A percentile compares a stretch with the other conserved stretches of the same genome.
Evolutionary conservation across 2,888 invertebrate genomes (phyloP).

Genomic region (Acanthococcus lagerstroemiae): DNA sequence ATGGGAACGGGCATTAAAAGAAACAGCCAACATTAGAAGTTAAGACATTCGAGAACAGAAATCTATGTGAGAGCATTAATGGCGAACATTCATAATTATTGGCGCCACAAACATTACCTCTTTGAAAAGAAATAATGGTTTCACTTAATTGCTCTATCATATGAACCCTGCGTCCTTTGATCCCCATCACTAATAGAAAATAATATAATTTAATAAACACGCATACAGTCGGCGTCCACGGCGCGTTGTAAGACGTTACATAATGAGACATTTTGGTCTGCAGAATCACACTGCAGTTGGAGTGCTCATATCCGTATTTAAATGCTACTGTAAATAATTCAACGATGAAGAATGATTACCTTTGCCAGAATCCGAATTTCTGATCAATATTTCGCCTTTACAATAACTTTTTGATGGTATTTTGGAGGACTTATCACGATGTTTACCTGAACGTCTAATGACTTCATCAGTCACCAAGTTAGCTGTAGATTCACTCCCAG

Average conservation of each 20-base stretch:
- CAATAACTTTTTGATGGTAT: slow-evolving; percentile 87
- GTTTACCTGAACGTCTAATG: slow-evolving; percentile 78
- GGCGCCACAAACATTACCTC: slow-evolving; percentile 86
- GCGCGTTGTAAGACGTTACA: no score
- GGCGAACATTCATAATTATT: no score
- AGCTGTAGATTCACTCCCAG: slow-evolving; percentile 41
- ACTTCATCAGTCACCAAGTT: slow-evolving; percentile 72
- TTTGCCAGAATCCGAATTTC: slow-evolving; percentile 93
- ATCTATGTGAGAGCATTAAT: no score
- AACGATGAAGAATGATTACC: no score
- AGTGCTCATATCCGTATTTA: no score
- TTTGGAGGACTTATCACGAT: slow-evolving; percentile 67
- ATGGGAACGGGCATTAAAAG: no score
- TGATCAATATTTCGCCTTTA: slow-evolving; percentile 88
- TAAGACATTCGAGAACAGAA: neutral
- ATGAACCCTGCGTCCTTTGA: slow-evolving; percentile 95
- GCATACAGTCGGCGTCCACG: neutral
- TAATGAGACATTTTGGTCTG: no score
- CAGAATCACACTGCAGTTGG: no score
- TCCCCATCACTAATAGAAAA: slow-evolving; percentile 77
- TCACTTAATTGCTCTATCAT: slow-evolving; percentile 98
- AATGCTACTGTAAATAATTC: no score
- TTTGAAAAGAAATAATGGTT: slow-evolving; percentile 97
- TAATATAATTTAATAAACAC: neutral
- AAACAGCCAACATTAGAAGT: neutral